Percentiles rank a stretch among this genome's conserved stretches.
phyloP scores from a whole-genome alignment of 2,888 invertebrate species.

The Drosophila koepferae region DNA sequence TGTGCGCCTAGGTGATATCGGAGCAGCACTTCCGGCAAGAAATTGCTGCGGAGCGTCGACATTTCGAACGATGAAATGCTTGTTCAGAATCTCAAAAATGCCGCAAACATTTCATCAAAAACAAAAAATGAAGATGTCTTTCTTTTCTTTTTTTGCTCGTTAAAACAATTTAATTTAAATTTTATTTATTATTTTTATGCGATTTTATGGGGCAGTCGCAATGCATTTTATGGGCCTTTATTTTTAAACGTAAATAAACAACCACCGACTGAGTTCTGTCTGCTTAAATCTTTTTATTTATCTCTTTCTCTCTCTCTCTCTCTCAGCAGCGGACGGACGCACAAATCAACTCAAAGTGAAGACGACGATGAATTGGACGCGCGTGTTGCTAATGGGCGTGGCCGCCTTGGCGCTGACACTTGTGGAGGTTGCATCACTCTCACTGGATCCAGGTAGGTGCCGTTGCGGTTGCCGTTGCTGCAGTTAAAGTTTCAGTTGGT shows the following conservation, averaged over 20 bases:
- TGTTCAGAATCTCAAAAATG: constrained; percentile 54
- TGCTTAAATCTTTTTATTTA: constrained; percentile 42
- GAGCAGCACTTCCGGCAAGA: constrained; percentile 69
- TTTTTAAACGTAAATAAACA: constrained; percentile 77
- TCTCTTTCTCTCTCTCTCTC: constrained; percentile 45
- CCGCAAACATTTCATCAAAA: constrained; percentile 48
- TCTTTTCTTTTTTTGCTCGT: constrained; percentile 21
- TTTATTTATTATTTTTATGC: constrained; percentile 71
- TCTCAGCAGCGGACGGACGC: constrained; percentile 68
- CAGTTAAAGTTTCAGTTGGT: constrained; percentile 2
- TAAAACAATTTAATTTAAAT: constrained; percentile 66
- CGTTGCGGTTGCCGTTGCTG: neutral
- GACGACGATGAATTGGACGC: constrained; percentile 81
- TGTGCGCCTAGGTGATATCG: constrained; percentile 54
- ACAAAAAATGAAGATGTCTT: neutral
- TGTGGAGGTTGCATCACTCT: constrained; percentile 82
- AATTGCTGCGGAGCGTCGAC: constrained; percentile 42
- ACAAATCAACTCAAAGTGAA: constrained; percentile 41
- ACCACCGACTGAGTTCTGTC: constrained; percentile 63
- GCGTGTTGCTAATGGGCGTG: constrained; percentile 71
- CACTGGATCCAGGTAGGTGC: constrained; percentile 85
- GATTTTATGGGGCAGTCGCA: constrained; percentile 55
- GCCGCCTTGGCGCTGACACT: constrained; percentile 73
- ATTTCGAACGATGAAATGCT: constrained; percentile 27
- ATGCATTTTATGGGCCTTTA: constrained; percentile 66